Conservation (phyloP, 2,888 invertebrate genomes). For the Himalopsyche japonica region DNA sequence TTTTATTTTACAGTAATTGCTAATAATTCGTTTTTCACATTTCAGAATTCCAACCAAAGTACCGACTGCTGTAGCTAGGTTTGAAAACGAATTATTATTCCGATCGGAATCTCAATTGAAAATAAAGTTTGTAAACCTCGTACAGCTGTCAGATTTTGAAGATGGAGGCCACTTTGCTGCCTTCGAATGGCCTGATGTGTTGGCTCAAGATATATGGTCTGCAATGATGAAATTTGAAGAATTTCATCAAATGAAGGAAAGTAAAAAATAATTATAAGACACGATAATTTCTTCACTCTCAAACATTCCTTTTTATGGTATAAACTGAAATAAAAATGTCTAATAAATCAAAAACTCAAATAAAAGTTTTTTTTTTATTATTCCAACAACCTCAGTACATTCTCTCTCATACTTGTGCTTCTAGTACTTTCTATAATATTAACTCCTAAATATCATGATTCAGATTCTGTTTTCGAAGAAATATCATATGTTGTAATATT, state of each 20-base stretch:
- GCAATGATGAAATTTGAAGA: conserved; percentile 48
- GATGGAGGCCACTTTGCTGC: conserved; percentile 87
- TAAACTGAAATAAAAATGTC: too few species aligned
- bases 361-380: too few species aligned
- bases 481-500: too few species aligned
- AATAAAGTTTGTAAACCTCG: conserved; percentile 66
- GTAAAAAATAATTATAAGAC: not conserved
- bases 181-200: conserved; percentile 72
- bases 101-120: conserved; percentile 64
- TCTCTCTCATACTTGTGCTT: too few species aligned
- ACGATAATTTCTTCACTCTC: too few species aligned
- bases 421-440: too few species aligned
- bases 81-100: conserved; percentile 69
- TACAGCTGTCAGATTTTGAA: conserved; percentile 65
- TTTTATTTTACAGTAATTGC: too few species aligned
- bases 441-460: too few species aligned
- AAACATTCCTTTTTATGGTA: too few species aligned
- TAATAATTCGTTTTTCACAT: conserved; percentile 25
- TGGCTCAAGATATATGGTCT: conserved; percentile 68
- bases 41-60: conserved; percentile 69
- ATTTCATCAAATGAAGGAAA: conserved; percentile 12
- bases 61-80: conserved; percentile 72
- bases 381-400: too few species aligned
- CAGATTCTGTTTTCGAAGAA: too few species aligned
- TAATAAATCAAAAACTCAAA: too few species aligned